These are phyloP conservation scores for Pygocentrus nattereri DNA, from an alignment of 2,797 vertebrate species.

Conservation along the genomic window DNA sequence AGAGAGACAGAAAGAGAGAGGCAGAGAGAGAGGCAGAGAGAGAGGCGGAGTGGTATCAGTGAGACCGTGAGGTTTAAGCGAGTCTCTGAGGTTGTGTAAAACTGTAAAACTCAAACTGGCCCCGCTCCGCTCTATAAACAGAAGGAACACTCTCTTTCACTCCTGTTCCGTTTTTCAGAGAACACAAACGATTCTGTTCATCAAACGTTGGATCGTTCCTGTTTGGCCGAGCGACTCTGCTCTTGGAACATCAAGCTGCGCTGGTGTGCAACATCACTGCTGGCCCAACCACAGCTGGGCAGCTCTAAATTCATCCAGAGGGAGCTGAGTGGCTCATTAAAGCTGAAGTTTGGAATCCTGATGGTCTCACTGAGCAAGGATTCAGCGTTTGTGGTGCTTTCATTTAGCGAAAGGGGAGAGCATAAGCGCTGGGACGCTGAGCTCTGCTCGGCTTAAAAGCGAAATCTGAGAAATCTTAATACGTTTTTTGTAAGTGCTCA, in stretches of 20 bases:
- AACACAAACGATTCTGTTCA: slow-evolving; percentile 72
- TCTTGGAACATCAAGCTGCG: slow-evolving; percentile 61
- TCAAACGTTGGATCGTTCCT: slow-evolving; percentile 63
- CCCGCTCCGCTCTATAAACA: slow-evolving; percentile 71
- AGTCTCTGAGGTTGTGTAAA: slow-evolving; percentile 56
- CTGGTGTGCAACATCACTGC: slow-evolving; percentile 66
- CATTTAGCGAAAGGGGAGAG: background rate
- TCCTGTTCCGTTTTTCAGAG: slow-evolving; percentile 70
- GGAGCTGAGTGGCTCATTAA: slow-evolving; percentile 28
- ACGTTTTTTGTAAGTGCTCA: background rate
- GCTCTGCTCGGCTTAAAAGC: background rate
- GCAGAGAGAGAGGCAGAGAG: slow-evolving; percentile 50
- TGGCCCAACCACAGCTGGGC: slow-evolving; percentile 60
- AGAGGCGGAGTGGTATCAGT: slow-evolving; percentile 50
- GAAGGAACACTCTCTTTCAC: slow-evolving; percentile 67
- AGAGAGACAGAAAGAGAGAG: slow-evolving; percentile 53
- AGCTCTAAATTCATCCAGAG: slow-evolving; percentile 65
- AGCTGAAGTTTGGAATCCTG: slow-evolving; percentile 18
- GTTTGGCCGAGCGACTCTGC: slow-evolving; percentile 58
- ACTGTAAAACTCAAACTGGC: slow-evolving; percentile 64
- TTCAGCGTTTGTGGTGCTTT: background rate
- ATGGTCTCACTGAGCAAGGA: background rate
- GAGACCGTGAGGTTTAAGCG: background rate
- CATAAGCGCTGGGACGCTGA: background rate
- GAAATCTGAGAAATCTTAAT: background rate